These are phyloP conservation scores for Solenopsis invicta DNA, from an alignment of 1,140 invertebrate genomes.

Conservation along the genomic window DNA sequence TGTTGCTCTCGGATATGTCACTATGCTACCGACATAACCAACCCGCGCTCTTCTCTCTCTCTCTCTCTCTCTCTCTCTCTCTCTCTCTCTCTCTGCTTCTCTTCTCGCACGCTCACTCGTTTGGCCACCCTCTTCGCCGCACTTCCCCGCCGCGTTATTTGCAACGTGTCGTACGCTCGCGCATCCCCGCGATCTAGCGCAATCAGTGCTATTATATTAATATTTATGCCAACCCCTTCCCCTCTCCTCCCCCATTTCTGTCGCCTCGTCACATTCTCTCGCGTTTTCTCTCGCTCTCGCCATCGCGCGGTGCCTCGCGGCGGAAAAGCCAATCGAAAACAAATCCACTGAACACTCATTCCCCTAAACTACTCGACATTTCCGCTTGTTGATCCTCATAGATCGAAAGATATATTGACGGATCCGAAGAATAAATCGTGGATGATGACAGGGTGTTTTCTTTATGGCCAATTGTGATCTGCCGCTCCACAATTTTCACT, in stretches of 20 bases:
- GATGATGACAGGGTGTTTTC: background rate
- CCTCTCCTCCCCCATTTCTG: slow-evolving; percentile 4
- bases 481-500: background rate
- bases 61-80: too few relatives aligned
- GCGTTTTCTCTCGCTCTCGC: slow-evolving; percentile 23
- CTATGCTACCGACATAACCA: slow-evolving; percentile 72
- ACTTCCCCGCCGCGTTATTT: slow-evolving; percentile 61
- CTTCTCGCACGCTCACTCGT: slow-evolving; percentile 39
- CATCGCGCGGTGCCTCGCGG: slow-evolving; percentile 49
- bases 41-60: slow-evolving; percentile 37
- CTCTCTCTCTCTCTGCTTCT: slow-evolving; percentile 18
- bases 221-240: slow-evolving; percentile 75
- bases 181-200: slow-evolving; percentile 74
- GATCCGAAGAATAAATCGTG: slow-evolving; percentile 36
- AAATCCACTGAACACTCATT: slow-evolving; percentile 50
- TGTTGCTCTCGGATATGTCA: slow-evolving; percentile 78
- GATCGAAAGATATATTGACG: slow-evolving; percentile 43
- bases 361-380: slow-evolving; percentile 39
- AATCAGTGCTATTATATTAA: slow-evolving; percentile 83
- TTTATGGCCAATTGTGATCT: slow-evolving; percentile 5
- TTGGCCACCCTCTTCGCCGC: slow-evolving; percentile 16
- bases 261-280: slow-evolving; percentile 43
- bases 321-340: slow-evolving; percentile 70
- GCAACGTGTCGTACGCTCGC: slow-evolving; percentile 60
- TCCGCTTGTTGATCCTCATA: slow-evolving; percentile 47